phyloP scores from a whole-genome alignment of 1,140 invertebrate species.

The Eueides isabella region DNA sequence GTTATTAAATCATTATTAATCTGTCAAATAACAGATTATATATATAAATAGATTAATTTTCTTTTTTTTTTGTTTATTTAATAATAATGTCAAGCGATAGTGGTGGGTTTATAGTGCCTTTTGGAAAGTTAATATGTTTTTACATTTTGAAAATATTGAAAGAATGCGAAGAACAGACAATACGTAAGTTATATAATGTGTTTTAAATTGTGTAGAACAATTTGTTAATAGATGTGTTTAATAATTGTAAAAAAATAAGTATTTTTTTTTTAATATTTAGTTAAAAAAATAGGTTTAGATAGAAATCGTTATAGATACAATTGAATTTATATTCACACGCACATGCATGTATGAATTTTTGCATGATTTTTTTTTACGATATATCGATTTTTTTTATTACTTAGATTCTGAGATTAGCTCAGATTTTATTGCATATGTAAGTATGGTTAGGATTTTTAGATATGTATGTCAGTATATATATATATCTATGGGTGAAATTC shows the following conservation, averaged over 20 bases:
- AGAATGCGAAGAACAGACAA: conserved; percentile 47
- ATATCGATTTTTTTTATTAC: neutral
- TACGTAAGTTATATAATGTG: conserved; percentile 46
- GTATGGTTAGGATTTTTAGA: neutral
- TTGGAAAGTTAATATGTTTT: conserved; percentile 49
- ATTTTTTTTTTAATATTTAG: too few relatives aligned
- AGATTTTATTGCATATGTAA: neutral
- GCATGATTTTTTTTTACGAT: neutral
- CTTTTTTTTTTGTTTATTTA: neutral
- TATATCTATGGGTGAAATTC: neutral
- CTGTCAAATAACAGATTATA: neutral
- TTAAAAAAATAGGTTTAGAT: too few relatives aligned
- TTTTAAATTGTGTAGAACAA: neutral
- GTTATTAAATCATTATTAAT: neutral
- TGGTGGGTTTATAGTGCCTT: conserved; percentile 54
- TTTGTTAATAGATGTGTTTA: too few relatives aligned
- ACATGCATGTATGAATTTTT: conserved; percentile 7
- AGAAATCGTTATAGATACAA: too few relatives aligned
- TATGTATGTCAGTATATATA: neutral
- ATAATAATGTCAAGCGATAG: conserved; percentile 63
- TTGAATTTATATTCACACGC: neutral
- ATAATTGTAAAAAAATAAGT: too few relatives aligned
- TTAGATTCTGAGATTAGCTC: too few relatives aligned
- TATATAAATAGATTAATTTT: neutral
- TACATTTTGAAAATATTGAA: conserved; percentile 58